phyloP scores from a whole-genome alignment of 2,888 invertebrate genomes.

The Trisateles emortualis region DNA sequence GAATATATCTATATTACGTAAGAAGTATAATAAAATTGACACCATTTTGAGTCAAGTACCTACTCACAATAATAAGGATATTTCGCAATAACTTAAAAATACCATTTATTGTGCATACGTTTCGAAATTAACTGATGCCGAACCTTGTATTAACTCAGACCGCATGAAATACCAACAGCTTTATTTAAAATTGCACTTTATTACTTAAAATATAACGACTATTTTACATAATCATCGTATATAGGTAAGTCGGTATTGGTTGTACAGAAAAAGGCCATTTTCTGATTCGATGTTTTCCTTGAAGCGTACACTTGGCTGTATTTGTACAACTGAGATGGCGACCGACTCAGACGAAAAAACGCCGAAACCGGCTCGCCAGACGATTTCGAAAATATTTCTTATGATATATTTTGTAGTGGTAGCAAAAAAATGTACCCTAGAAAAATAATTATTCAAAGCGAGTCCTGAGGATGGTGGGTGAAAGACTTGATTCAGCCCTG shows the following conservation, averaged over 20 bases:
- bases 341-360: conserved; percentile 70
- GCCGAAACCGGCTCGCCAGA: conserved; percentile 74
- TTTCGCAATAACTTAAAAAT: conserved; percentile 40
- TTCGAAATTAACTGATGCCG: conserved; percentile 40
- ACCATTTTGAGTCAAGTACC: not conserved
- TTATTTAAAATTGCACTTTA: conserved; percentile 29
- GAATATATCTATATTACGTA: not conserved
- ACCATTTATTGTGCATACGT: conserved; percentile 36
- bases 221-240: conserved; percentile 26
- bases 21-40: not conserved
- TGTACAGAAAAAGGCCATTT: conserved; percentile 56
- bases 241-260: conserved; percentile 39
- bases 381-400: conserved; percentile 83
- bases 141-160: conserved; percentile 29
- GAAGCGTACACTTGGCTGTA: conserved; percentile 76
- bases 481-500: no score
- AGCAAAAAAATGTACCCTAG: conserved; percentile 37
- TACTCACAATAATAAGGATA: not conserved
- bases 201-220: not conserved
- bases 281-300: conserved; percentile 73
- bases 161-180: conserved; percentile 5
- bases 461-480: no score
- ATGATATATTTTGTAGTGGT: conserved; percentile 66
- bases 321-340: conserved; percentile 81
- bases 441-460: no score